phyloP scores from a whole-genome alignment of 2,113 vertebrate genomes.

The Sturnus vulgaris region DNA sequence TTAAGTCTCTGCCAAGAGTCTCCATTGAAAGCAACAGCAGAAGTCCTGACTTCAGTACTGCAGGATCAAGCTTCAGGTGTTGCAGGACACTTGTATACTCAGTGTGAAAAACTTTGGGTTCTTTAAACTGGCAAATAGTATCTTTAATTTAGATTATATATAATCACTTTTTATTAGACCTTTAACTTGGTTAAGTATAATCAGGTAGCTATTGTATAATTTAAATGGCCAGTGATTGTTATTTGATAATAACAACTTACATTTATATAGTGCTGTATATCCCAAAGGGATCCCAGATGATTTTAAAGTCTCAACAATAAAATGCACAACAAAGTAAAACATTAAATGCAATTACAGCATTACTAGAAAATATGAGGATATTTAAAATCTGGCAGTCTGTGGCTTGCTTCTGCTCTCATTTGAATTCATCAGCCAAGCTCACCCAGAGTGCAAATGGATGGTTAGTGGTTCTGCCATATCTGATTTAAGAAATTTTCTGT shows the following conservation, averaged over 20 bases:
- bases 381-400: constrained; percentile 26
- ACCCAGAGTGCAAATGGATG: neutral
- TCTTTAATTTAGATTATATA: constrained; percentile 47
- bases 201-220: constrained; percentile 59
- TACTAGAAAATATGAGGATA: constrained; percentile 43
- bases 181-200: constrained; percentile 52
- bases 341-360: constrained; percentile 48
- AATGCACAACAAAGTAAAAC: constrained; percentile 53
- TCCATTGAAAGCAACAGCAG: neutral
- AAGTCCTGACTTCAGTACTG: neutral
- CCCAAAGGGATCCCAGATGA: constrained; percentile 37
- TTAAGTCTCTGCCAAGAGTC: neutral
- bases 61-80: neutral
- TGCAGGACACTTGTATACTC: neutral
- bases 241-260: constrained; percentile 58
- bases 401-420: constrained; percentile 26
- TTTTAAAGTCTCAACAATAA: constrained; percentile 49
- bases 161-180: constrained; percentile 30
- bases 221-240: constrained; percentile 51
- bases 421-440: constrained; percentile 30
- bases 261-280: constrained; percentile 45
- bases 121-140: constrained; percentile 10
- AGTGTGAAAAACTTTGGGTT: neutral
- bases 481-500: neutral
- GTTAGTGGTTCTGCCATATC: neutral